Conservation (phyloP, 2,888 invertebrate genomes). For the Schizotus pectinicornis region DNA sequence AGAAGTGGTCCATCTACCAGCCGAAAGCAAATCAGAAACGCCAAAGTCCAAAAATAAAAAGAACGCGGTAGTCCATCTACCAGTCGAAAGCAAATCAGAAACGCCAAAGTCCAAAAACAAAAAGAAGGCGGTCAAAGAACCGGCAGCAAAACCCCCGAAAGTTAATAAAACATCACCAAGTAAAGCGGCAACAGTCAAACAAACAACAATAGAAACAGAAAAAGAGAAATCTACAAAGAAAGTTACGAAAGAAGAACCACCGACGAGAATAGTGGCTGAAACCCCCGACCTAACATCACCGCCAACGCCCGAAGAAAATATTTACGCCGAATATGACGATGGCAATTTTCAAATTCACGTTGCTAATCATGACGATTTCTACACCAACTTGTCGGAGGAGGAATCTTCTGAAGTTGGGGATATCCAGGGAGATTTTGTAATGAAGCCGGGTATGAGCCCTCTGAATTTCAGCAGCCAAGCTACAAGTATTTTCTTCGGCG, state of each 20-base stretch:
- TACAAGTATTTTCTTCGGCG: constrained; percentile 53
- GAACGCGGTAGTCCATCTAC: too few species aligned
- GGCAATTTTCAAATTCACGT: constrained; percentile 16
- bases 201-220: too few species aligned
- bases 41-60: too few species aligned
- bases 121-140: too few species aligned
- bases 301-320: not conserved
- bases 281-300: not conserved
- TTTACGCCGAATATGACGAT: constrained; percentile 6
- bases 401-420: not conserved
- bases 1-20: too few species aligned
- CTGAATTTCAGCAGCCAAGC: constrained; percentile 50
- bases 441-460: constrained; percentile 12
- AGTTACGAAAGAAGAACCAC: not conserved
- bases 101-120: too few species aligned
- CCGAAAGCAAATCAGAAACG: too few species aligned
- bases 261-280: not conserved
- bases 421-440: constrained; percentile 7
- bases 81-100: too few species aligned
- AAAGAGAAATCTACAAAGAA: not conserved
- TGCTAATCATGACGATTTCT: not conserved
- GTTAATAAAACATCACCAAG: too few species aligned
- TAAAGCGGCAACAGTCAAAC: too few species aligned
- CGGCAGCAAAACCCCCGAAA: too few species aligned
- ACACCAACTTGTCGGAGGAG: not conserved